phyloP scores from a whole-genome alignment of 2,888 invertebrate genomes.

The Drosophila paucipuncta region DNA sequence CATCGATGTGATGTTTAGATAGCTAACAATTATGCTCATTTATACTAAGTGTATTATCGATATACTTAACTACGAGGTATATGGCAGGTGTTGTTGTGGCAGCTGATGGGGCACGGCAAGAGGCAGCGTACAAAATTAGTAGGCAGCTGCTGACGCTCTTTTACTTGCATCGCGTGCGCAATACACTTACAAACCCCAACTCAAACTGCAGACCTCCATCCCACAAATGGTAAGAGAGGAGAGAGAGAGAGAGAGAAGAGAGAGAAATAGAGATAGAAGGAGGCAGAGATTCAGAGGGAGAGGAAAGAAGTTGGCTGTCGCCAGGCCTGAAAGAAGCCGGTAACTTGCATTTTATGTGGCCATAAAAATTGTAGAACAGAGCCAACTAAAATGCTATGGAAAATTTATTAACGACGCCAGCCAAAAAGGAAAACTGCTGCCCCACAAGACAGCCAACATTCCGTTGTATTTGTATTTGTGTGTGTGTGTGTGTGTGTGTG shows the following conservation, averaged over 20 bases:
- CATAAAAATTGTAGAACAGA: conserved; percentile 58
- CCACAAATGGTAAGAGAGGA: background rate
- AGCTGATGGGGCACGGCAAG: background rate
- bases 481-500: conserved; percentile 5
- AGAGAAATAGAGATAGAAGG: background rate
- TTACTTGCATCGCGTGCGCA: conserved; percentile 74
- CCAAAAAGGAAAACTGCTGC: conserved; percentile 55
- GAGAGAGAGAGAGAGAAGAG: no score
- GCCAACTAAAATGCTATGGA: conserved; percentile 61
- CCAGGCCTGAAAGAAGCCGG: conserved; percentile 40
- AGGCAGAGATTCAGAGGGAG: background rate
- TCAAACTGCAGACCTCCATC: background rate
- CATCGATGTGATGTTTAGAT: background rate
- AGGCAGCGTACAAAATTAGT: conserved; percentile 9
- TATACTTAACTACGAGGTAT: background rate
- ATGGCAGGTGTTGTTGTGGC: background rate
- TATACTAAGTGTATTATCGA: background rate
- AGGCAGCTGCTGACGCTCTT: conserved; percentile 11
- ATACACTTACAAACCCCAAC: conserved; percentile 43
- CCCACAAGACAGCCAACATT: conserved; percentile 38
- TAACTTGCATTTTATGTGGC: conserved; percentile 63
- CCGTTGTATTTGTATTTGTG: background rate
- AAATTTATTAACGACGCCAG: conserved; percentile 62
- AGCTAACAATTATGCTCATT: background rate
- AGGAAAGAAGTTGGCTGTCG: conserved; percentile 31